Evolutionary conservation across 1,140 invertebrate species (phyloP), one percentile per base, ranked within the genome.

Genomic region (Hycleus cichorii): DNA sequence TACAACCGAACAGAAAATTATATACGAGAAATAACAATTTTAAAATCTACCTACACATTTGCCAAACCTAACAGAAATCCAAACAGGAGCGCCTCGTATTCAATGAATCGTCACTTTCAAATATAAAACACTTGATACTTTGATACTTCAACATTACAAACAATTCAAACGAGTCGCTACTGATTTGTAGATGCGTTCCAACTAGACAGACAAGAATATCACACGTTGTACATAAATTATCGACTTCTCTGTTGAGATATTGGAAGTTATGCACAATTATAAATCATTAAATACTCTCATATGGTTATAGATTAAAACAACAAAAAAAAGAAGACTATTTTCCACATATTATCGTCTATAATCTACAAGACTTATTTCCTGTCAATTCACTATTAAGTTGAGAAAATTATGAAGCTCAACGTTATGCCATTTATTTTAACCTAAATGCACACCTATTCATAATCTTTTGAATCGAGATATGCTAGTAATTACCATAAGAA

Each of bases 311-410:
- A 18, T 18, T 18, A 18, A 18, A 18, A 18, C 18, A 18, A 18
- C 18, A 18, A 18, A 1, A 12, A 12, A 53, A 53, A 53, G 45
- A 32, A 32, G 27, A 44, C n/a, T 45, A 53, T 53, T 53, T 53
- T 45, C 25, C 43, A 32, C 4, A 5, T 45, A 53, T 53, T 45
- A 53, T 53, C 51, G 44, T 42, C 24, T 45, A 27, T 18, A 53
- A 53, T 53, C 51, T 46, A 53, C 51, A 53, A 53, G 51, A 53
- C 51, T 44, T 53, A 53, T 53, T 53, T 53, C 51, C 51, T 53
- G 51, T 53, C 51, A 53, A 53, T 53, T 53, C 42, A 5, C 44
- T 11, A 40, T 53, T 38, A 42, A 52, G 45, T 52, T 52, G 45
- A 27, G 51, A 45, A 53, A 32, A 32, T 32, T 32, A 32, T 32